A percentile compares a stretch with the other conserved stretches of the same genome.
These are phyloP conservation scores for Mastigias papua DNA, from an alignment of 30 jellyfish, hydroid and myxozoan genomes.

Conservation along the genomic window DNA sequence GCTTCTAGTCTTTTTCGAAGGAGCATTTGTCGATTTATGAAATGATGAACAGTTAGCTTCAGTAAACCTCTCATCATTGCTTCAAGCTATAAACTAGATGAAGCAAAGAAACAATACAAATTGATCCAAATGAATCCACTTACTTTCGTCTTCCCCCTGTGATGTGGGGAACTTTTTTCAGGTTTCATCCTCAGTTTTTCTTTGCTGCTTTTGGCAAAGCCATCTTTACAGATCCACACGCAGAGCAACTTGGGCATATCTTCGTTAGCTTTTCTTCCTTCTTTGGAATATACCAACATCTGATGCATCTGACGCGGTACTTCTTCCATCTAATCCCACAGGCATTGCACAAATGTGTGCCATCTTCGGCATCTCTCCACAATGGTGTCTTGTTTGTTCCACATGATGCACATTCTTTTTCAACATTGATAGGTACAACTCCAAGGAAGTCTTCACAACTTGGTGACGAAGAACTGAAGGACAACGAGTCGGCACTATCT, in stretches of 20 bases:
- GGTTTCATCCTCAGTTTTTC: neutral
- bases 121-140: too few relatives aligned
- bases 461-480: constrained; percentile 57
- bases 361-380: constrained; percentile 98
- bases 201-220: constrained; percentile 53
- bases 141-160: too few relatives aligned
- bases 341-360: constrained; percentile 95
- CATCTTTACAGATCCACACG: constrained; percentile 73
- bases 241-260: constrained; percentile 82
- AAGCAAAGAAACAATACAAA: too few relatives aligned
- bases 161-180: neutral
- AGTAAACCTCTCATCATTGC: too few relatives aligned
- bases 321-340: constrained; percentile 97
- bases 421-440: constrained; percentile 77
- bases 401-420: constrained; percentile 88
- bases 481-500: constrained; percentile 58
- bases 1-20: too few relatives aligned
- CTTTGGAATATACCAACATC: constrained; percentile 94
- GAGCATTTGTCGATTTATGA: too few relatives aligned
- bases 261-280: constrained; percentile 79
- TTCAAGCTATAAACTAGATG: too few relatives aligned
- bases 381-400: constrained; percentile 85
- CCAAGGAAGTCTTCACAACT: constrained; percentile 69
- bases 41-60: too few relatives aligned
- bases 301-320: constrained; percentile 86